Evolutionary conservation across 2,888 invertebrate species (phyloP), one percentile per base, ranked within the genome.

Genomic region (Drosophila stalkeri): DNA sequence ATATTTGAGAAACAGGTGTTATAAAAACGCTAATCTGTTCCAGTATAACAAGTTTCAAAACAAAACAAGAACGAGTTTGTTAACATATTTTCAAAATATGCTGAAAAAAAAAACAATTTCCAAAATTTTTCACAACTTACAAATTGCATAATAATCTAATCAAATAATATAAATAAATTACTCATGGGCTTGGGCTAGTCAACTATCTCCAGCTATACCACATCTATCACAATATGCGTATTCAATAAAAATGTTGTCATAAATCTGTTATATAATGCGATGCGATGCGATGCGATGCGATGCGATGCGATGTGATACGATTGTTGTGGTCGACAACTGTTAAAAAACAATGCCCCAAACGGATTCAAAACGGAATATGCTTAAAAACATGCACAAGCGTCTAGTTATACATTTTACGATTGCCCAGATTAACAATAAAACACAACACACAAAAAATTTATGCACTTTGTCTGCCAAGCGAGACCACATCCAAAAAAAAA

Each of bases 401-500:
- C 56, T 62, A 57, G 52, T 72, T 72, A 65, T 49, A 65, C 64
- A 73, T 57, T 77, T 86, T 60, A 75, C 83, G 77, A 84, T 86
- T 86, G 88, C 57, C 69, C 80, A 75, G 66, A 84, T 84, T 84
- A 84, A 72, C 52, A 39, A 49, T 31, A 47, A 49, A 59, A 78
- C 23, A 55, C 27, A 55, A 14, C 51, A 35, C 35, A 6, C n/a
- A n/a, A n/a, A 27, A 80, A 86, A 74, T 86, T 72, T 82, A 88
- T 82, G 56, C 63, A 77, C 81, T 74, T 74, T 75, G 82, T 67
- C 77, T 60, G 81, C 77, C 69, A 81, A 72, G 74, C 81, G 63
- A 31, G 57, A 81, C 77, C 57, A 35, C 67, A 71, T 39, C 37
- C 23, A 46, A 46, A 20, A 27, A 62, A n/a, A 49, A 47, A 14